A percentile compares a stretch with the other conserved stretches of the same genome.
Evolutionary conservation across 2,113 vertebrate genomes (phyloP).

Genomic region (Xyrauchen texanus): DNA sequence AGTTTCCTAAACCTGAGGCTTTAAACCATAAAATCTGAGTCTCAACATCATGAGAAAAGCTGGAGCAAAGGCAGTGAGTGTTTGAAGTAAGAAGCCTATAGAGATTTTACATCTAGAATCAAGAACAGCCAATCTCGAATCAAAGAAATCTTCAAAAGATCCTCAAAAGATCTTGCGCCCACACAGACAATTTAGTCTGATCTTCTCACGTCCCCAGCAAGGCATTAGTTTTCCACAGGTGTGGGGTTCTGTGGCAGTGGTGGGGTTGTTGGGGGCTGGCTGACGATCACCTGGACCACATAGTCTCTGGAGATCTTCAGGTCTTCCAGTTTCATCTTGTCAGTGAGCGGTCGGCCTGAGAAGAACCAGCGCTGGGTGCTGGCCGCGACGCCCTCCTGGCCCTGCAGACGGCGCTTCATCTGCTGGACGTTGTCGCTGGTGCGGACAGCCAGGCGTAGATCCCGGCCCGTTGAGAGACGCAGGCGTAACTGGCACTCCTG

Average conservation of each 20-base stretch:
- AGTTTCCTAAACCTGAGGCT: constrained; percentile 15
- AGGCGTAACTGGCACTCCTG: constrained; percentile 93
- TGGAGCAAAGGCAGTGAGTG: constrained; percentile 26
- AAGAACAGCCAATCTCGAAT: neutral
- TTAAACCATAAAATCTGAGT: constrained; percentile 10
- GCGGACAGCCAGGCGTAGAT: constrained; percentile 87
- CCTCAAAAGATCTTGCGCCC: neutral
- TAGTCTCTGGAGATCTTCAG: constrained; percentile 98
- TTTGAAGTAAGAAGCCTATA: constrained; percentile 14
- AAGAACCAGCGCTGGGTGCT: constrained; percentile 95
- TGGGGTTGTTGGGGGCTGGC: constrained; percentile 79
- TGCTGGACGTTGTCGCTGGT: constrained; percentile 91
- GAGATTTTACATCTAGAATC: constrained; percentile 12
- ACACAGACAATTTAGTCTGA: neutral
- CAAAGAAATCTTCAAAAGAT: neutral
- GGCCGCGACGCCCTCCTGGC: constrained; percentile 84
- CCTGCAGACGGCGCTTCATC: constrained; percentile 92
- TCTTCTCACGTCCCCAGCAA: neutral
- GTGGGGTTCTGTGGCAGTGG: constrained; percentile 40
- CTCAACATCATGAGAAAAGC: constrained; percentile 1
- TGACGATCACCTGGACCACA: constrained; percentile 97
- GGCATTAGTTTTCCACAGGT: constrained; percentile 40
- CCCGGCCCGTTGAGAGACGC: constrained; percentile 93
- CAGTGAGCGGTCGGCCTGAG: constrained; percentile 92
- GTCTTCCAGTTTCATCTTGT: constrained; percentile 95